Percentiles rank a stretch among this genome's conserved stretches.
Evolutionary conservation across 1,140 invertebrate genomes (phyloP).

Genomic region (Fopius arisanus): DNA sequence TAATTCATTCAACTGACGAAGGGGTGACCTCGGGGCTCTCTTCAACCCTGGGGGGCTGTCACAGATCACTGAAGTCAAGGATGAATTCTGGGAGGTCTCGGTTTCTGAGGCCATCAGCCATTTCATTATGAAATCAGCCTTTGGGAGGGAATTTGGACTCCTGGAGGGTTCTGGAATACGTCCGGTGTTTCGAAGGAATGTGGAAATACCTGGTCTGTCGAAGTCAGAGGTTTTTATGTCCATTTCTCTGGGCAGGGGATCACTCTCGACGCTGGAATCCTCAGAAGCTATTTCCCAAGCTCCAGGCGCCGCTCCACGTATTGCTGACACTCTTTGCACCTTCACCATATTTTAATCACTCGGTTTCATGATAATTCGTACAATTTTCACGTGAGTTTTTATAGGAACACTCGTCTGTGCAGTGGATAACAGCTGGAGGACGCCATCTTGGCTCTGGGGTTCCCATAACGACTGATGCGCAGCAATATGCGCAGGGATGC

Average conservation of each 20-base stretch:
- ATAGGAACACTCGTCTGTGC: no score
- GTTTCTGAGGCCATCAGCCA: constrained; percentile 32
- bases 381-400: no score
- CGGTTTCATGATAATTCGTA: neutral
- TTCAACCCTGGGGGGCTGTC: neutral
- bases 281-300: neutral
- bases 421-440: neutral
- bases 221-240: neutral
- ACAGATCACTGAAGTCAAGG: neutral
- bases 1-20: neutral
- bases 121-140: constrained; percentile 30
- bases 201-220: neutral
- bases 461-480: neutral
- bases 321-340: no score
- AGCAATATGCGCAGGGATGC: neutral
- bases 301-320: no score
- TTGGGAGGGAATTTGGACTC: constrained; percentile 21
- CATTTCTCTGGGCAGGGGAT: neutral
- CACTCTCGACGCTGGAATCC: neutral
- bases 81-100: neutral
- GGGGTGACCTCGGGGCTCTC: neutral
- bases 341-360: neutral
- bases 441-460: neutral
- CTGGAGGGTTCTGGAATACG: neutral
- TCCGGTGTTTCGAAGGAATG: neutral